Conservation (phyloP, 2,888 invertebrate species). For the Eristalis arbustorum region DNA sequence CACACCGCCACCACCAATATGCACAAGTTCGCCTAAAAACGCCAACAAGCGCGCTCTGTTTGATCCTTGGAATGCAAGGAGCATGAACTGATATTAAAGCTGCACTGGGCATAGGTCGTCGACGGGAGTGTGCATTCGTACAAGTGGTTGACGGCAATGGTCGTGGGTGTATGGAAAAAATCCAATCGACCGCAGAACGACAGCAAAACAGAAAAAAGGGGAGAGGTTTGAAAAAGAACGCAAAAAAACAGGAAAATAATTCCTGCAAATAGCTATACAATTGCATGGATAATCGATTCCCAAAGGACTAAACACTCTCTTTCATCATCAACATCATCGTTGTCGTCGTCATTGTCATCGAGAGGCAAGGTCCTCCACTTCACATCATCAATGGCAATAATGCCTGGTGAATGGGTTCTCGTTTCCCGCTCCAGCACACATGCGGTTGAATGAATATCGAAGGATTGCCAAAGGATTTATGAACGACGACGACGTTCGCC, state of each 20-base stretch:
- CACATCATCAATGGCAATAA: conserved; percentile 58
- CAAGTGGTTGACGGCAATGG: conserved; percentile 56
- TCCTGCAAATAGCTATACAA: conserved; percentile 80
- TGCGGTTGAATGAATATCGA: conserved; percentile 68
- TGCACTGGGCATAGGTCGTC: background rate
- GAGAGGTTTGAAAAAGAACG: conserved; percentile 34
- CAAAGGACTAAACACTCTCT: conserved; percentile 79
- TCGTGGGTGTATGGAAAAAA: conserved; percentile 18
- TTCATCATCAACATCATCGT: conserved; percentile 55
- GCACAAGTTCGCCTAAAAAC: background rate
- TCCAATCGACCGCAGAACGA: conserved; percentile 6
- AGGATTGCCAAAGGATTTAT: conserved; percentile 69
- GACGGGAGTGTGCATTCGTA: conserved; percentile 42
- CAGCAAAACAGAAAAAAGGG: conserved; percentile 30
- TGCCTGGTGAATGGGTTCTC: conserved; percentile 45
- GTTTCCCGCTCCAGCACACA: conserved; percentile 27
- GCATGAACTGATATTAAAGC: conserved; percentile 13
- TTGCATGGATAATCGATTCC: conserved; percentile 79
- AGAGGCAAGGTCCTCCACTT: conserved; percentile 49
- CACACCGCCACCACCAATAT: background rate
- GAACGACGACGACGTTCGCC: background rate
- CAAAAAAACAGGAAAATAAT: conserved; percentile 59
- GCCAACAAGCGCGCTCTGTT: conserved; percentile 21
- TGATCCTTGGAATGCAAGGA: conserved; percentile 50
- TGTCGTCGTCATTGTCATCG: conserved; percentile 48